A percentile compares a stretch with the other conserved stretches of the same genome.
Evolutionary conservation across 2,113 vertebrate species (phyloP).

Genomic region (Eira barbara): DNA sequence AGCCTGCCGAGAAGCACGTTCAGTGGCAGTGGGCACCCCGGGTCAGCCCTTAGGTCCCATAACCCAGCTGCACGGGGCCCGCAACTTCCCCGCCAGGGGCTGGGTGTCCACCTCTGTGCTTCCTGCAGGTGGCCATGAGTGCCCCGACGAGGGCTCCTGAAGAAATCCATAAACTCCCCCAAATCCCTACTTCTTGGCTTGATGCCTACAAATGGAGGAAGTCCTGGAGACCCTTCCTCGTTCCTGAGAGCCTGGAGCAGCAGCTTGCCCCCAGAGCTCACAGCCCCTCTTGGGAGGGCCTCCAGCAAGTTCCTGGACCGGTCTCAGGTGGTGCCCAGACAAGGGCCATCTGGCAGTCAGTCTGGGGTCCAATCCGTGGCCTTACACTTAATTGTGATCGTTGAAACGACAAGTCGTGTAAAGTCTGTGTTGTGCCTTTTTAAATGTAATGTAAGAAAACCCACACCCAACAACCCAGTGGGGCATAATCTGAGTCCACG

Average conservation of each 20-base stretch:
- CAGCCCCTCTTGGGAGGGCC: not conserved
- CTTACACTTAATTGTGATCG: not conserved
- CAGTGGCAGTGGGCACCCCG: accelerated
- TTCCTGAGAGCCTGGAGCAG: not conserved
- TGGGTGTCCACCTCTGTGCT: accelerated
- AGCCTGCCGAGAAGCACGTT: not conserved
- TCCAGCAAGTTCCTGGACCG: accelerated
- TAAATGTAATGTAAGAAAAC: not conserved
- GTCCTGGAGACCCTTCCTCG: accelerated
- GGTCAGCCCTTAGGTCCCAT: not conserved
- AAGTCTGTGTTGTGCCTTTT: not conserved
- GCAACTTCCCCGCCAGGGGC: accelerated
- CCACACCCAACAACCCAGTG: not conserved
- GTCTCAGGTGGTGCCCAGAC: not conserved
- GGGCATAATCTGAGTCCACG: not conserved
- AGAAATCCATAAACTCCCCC: not conserved
- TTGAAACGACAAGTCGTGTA: not conserved
- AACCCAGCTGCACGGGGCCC: not conserved
- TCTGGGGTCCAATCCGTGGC: accelerated
- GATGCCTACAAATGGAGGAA: accelerated
- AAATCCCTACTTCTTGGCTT: not conserved
- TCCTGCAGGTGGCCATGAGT: accelerated
- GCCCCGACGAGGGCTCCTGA: not conserved
- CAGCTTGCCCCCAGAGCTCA: not conserved
- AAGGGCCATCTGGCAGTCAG: not conserved